Base-by-base conservation (phyloP, 2,888 invertebrate species). In the Malthinus seriepunctatus region DNA sequence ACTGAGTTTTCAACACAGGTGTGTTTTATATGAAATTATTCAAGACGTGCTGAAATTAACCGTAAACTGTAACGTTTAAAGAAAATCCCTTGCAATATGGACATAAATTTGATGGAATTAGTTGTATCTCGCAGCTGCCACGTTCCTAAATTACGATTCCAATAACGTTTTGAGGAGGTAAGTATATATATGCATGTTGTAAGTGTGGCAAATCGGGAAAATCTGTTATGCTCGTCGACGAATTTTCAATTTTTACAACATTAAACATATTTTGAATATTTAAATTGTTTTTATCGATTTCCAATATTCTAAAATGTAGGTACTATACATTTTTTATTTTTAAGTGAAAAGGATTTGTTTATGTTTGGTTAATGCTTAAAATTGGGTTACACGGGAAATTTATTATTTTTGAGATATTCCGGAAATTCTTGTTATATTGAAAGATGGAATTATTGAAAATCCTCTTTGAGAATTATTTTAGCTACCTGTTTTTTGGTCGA, bases 41-140 rank as follows among this genome's bases (percentile, higher is more conserved):
- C 55, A 44, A 34, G 49, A 55, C 44, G 49, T 50, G 48, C 49
- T 32, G 55, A 50, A 55, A 55, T 55, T 55, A 55, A 50, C 49
- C 55, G 55, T 55, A 55, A 55, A 55, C 48, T 42, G 34, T 50
- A 47, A 50, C 42, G 49, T 33, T 49, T 15, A 34, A 35, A 49
- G 55, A 44, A 55, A 55, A 47, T 48, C 44, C 48, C 49, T 31
- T 32, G 44, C 48, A 55, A 55, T 55, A 55, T 55, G 42, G 39
- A 55, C 55, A 55, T 55, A 55, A 55, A 55, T 55, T 55, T 55
- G 55, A 55, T 50, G 55, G 55, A 46, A 55, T 55, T 55, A 55
- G 55, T 55, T 55, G 48, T 55, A 55, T 50, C 44, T 35, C 48
- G 55, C 55, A 55, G 48, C 55, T 55, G 55, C 55, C 55, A 37